Percentiles rank a stretch among this genome's conserved stretches.
Evolutionary conservation across 2,113 vertebrate genomes (phyloP).

Genomic region (Leucoraja erinaceus): DNA sequence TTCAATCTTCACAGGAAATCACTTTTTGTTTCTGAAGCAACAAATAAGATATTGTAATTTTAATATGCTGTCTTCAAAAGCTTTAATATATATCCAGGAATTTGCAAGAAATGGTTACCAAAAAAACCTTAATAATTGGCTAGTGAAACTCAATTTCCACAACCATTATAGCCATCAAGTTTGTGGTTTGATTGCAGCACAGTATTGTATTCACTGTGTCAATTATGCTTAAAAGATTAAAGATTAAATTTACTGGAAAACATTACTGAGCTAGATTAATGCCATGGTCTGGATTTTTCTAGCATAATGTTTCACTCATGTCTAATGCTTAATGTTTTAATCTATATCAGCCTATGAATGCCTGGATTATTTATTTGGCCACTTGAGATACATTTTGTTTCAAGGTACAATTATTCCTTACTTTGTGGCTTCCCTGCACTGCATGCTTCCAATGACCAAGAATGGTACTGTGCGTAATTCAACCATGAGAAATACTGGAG

Average conservation of each 20-base stretch:
- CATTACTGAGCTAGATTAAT: background rate
- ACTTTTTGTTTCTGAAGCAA: background rate
- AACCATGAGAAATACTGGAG: background rate
- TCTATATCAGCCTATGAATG: background rate
- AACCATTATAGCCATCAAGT: background rate
- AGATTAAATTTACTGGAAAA: background rate
- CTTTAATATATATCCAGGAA: background rate
- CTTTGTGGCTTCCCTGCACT: background rate
- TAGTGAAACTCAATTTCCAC: background rate
- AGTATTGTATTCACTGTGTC: background rate
- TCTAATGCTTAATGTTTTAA: background rate
- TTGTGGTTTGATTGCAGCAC: background rate
- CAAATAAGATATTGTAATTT: background rate
- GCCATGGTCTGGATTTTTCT: background rate
- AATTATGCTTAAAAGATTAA: background rate
- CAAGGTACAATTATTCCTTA: background rate
- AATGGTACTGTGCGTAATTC: background rate
- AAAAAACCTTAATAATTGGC: background rate
- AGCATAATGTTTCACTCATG: background rate
- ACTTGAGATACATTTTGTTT: background rate
- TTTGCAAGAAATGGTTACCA: background rate
- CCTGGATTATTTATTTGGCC: background rate
- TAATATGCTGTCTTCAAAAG: background rate
- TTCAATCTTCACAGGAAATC: background rate
- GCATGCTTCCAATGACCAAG: background rate